Evolutionary conservation across 2,888 invertebrate species (phyloP), one percentile per base, ranked within the genome.

Genomic region (Eurytoma adleriae): DNA sequence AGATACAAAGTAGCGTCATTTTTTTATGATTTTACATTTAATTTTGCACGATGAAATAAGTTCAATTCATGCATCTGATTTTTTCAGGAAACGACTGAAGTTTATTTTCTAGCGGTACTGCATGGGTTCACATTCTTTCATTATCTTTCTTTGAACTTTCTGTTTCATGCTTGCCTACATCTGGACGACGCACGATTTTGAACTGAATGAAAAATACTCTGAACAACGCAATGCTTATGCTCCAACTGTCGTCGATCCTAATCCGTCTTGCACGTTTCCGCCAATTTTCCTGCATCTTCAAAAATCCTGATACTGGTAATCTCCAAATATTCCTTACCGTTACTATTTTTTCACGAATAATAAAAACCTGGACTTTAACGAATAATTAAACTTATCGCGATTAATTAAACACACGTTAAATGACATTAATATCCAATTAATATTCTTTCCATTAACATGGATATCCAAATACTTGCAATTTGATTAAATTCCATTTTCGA

Each of bases 131-230:
- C 85, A 86, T 88, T 87, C 86, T 88, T 90, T 90, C 89, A 90
- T 89, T 88, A 86, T 90, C 85, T 88, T 86, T 91, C 86, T 91
- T 88, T 88, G 81, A 89, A 90, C 87, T 90, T 90, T 91, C 90
- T 90, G 91, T 91, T 91, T 91, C 91, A 91, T 91, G 91, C 91
- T 91, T 91, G 88, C 90, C 90, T 87, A 86, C 89, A 88, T 88
- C 90, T 89, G 90, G 91, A 90, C 87, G 88, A 88, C 89, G 89
- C 87, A 90, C 90, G 89, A 89, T 88, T 87, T 86, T 87, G 85
- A 87, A 90, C 85, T 84, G 84, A 88, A 87, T 85, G 84, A 85
- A 86, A 66, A 83, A 83, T 80, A 78, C 81, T 81, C 71, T 83
- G 83, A 84, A 83, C 84, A 85, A 83, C 82, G 81, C 84, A 83